Percentiles rank a stretch among this genome's conserved stretches.
phyloP scores from a whole-genome alignment of 2,888 invertebrate species.

The Ectemnius cavifrons region DNA sequence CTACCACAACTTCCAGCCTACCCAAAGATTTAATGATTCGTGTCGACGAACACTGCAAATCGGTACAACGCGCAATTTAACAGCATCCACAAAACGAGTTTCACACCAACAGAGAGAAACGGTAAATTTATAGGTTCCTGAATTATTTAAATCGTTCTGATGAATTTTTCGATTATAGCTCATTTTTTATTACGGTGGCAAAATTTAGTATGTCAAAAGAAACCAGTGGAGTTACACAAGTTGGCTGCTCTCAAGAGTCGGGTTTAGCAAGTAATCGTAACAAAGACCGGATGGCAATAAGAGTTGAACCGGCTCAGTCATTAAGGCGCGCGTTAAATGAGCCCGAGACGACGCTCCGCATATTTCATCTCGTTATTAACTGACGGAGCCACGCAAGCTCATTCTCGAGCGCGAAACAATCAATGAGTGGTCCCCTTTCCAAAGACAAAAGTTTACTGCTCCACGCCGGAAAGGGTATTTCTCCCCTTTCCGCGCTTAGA shows the following conservation, averaged over 20 bases:
- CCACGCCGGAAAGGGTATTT: not conserved
- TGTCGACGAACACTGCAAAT: constrained; percentile 9
- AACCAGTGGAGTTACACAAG: not conserved
- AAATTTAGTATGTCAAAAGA: not conserved
- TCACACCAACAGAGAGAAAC: not conserved
- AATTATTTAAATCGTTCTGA: no score
- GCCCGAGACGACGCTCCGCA: constrained; percentile 23
- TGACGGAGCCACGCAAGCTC: constrained; percentile 6
- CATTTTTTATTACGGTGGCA: not conserved
- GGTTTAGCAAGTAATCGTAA: constrained; percentile 33
- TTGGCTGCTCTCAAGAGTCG: constrained; percentile 5
- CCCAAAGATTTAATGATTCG: no score
- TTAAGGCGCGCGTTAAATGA: constrained; percentile 31
- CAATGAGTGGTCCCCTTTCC: not conserved
- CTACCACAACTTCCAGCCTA: no score
- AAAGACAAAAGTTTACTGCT: not conserved
- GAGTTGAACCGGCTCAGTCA: constrained; percentile 26
- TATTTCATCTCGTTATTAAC: constrained; percentile 42
- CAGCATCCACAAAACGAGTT: not conserved
- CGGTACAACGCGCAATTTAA: not conserved
- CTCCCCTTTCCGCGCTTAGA: not conserved
- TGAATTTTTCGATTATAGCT: no score
- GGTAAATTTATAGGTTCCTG: not conserved
- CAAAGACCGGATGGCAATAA: constrained; percentile 33
- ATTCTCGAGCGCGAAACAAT: not conserved